These are phyloP conservation scores for Mola mola DNA, from an alignment of 2,113 vertebrate species.

Conservation along the genomic window DNA sequence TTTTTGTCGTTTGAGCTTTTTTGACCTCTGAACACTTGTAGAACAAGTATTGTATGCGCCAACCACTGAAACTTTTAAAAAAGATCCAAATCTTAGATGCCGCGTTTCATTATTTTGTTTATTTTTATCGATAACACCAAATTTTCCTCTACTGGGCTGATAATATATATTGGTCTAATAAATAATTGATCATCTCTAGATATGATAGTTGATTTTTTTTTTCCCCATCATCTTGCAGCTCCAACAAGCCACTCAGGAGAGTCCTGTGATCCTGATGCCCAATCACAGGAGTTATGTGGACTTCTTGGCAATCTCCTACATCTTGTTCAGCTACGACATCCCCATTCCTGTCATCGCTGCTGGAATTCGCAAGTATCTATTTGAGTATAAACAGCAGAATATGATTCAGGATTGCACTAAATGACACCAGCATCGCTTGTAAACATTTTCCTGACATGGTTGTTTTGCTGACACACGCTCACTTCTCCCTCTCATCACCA, in stretches of 20 bases:
- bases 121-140: too few relatives aligned
- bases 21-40: too few relatives aligned
- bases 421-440: not conserved
- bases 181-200: too few relatives aligned
- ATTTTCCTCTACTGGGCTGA: too few relatives aligned
- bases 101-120: too few relatives aligned
- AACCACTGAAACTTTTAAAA: too few relatives aligned
- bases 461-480: not conserved
- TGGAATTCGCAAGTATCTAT: conserved; percentile 91
- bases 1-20: too few relatives aligned
- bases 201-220: too few relatives aligned
- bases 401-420: not conserved
- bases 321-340: conserved; percentile 91
- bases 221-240: conserved; percentile 86
- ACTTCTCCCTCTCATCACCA: not conserved
- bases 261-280: conserved; percentile 94
- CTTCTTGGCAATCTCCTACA: conserved; percentile 92
- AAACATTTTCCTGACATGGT: not conserved
- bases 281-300: conserved; percentile 97
- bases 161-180: too few relatives aligned
- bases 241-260: conserved; percentile 87
- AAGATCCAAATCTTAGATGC: too few relatives aligned
- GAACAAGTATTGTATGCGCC: too few relatives aligned
- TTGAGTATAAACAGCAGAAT: conserved; percentile 4
- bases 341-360: conserved; percentile 94